phyloP scores from a whole-genome alignment of 1,140 invertebrate genomes.

The Drosophila kanapiae region DNA sequence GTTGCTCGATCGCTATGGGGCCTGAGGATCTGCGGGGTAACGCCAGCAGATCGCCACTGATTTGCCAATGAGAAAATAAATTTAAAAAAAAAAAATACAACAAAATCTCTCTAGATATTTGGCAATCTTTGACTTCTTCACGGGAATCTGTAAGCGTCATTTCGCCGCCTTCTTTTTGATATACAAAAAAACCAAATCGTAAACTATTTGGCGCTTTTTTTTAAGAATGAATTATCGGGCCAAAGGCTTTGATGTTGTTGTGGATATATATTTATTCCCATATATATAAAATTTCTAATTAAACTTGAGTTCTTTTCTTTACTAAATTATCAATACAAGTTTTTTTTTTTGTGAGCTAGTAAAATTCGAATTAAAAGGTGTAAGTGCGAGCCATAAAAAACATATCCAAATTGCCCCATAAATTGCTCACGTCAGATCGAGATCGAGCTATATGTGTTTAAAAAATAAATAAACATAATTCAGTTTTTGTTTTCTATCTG shows the following conservation, averaged over 20 bases:
- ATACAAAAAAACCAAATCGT: conserved; percentile 40
- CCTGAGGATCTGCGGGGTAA: neutral
- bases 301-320: neutral
- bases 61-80: conserved; percentile 66
- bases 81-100: neutral
- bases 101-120: conserved; percentile 20
- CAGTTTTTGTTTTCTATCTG: neutral
- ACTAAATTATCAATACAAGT: conserved; percentile 3
- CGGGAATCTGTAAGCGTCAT: conserved; percentile 53
- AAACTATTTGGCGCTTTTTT: conserved; percentile 40
- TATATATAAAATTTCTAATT: too few relatives aligned
- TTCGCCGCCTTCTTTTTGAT: conserved; percentile 29
- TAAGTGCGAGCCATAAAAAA: conserved; percentile 40
- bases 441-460: conserved; percentile 6
- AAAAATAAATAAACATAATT: conserved; percentile 41
- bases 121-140: conserved; percentile 34
- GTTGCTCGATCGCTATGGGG: neutral
- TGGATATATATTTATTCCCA: too few relatives aligned
- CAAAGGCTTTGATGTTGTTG: conserved; percentile 47
- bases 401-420: conserved; percentile 41
- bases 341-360: neutral
- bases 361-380: conserved; percentile 30
- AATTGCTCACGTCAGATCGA: conserved; percentile 6
- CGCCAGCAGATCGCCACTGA: conserved; percentile 36
- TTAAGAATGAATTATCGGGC: conserved; percentile 23